Evolutionary conservation across 2,888 invertebrate genomes (phyloP), one percentile per base, ranked within the genome.

Genomic region (Andrena trimmerana): DNA sequence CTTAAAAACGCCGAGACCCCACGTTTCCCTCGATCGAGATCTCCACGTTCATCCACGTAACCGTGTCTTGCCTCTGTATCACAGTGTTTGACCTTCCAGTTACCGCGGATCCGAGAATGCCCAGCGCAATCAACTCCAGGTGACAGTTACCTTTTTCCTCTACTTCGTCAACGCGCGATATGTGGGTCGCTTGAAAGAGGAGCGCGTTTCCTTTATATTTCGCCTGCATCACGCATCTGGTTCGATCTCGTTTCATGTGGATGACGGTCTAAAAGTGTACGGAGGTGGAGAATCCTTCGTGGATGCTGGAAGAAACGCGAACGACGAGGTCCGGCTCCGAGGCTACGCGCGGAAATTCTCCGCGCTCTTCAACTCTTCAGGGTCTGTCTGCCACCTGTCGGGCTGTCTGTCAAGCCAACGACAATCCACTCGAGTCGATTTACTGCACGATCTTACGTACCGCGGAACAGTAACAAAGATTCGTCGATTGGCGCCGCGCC

Each of bases 381-480:
- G 50, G 68, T 72, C 63, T 66, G 65, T 82, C 80, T 84, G 89
- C 90, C 90, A 90, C 90, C 91, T 91, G 90, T 88, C 90, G 91
- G 88, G 68, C 82, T 83, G 84, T 85, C 86, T 85, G 83, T 90
- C 85, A 85, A 87, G 85, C 85, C 84, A 74, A 77, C 80, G 89
- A 85, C 89, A 88, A 90, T 88, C 84, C 89, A 86, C 88, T 88
- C 86, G 85, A 84, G 85, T 89, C 84, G 83, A 78, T 83, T 88
- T 87, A 84, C 85, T 80, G 74, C 81, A 68, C 75, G 83, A 79
- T 74, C 81, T 79, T 83, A 76, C 70, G 57, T 71, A 70, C 73
- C 74, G 72, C 60, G 63, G 57, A 65, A 74, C 74, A 68, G 74
- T 84, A 81, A 84, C 84, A 83, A 79, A 83, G 81, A 81, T 70